Evolutionary conservation across 2,888 invertebrate genomes (phyloP), one percentile per base, ranked within the genome.

Genomic region (Neoascia interrupta): DNA sequence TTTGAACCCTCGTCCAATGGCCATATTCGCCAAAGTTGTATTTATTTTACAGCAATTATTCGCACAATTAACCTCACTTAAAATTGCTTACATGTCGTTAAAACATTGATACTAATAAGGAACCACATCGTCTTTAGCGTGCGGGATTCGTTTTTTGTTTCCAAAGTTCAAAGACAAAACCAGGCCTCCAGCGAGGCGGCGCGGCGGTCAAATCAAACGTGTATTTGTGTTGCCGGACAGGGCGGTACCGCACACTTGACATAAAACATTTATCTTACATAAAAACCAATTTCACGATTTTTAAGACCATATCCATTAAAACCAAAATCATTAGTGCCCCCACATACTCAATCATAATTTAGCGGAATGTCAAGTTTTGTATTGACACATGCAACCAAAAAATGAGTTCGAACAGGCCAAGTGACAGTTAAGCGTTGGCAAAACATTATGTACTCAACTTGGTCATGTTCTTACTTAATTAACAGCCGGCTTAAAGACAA

Each of bases 311-410:
- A 19, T 4, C 13, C 23, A 47, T 56, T 21, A 56, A 69, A 60
- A 53, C 47, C 16, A 72, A 63, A 43, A 60, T 70, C 53, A 53
- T 45, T 61, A 45, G 19, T 31, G 23, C 16, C 39, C n/a, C 54
- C 63, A 31, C 47, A 23, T 34, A 72, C 41, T 72, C 72, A 41
- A 72, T 72, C 72, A 72, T 72, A 49, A 72, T 72, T 41, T 53
- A 19, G n/a, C 31, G 13, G 21, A 56, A 41, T 56, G 56, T 63
- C 63, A 47, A 31, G 21, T 23, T 21, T 61, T n/a, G 45, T n/a
- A n/a, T n/a, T n/a, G n/a, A n/a, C n/a, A 39, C 70, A 61, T 61
- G 70, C 70, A 51, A 61, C 16, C 26, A 26, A 28, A 45, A 43
- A 31, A 23, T 21, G 51, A 37, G n/a, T n/a, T 41, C 49, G 26